phyloP scores from a whole-genome alignment of 2,888 invertebrate genomes.

The Vannuccia rotundouncinata region DNA sequence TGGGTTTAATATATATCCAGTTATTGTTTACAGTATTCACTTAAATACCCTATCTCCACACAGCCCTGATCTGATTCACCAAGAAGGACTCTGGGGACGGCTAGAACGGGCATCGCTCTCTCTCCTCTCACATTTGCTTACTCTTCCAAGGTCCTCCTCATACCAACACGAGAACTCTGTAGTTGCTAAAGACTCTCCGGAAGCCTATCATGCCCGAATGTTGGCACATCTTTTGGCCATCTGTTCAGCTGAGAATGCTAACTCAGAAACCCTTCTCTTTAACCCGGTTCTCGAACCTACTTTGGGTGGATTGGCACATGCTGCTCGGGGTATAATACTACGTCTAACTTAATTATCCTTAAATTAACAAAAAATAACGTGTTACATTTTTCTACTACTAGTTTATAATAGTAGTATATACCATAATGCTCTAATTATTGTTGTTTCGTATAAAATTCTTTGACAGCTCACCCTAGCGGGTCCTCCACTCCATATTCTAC shows the following conservation, averaged over 20 bases:
- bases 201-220: background rate
- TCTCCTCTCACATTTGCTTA: background rate
- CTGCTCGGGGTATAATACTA: background rate
- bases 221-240: background rate
- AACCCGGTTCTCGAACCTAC: background rate
- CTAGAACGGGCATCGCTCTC: background rate
- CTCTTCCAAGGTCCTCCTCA: background rate
- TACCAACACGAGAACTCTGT: background rate
- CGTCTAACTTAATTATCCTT: too few species aligned
- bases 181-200: background rate
- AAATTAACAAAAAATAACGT: too few species aligned
- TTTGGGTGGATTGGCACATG: background rate
- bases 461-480: background rate
- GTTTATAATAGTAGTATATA: too few species aligned
- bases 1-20: background rate
- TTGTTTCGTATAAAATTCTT: too few species aligned
- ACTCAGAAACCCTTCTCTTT: background rate
- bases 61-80: background rate
- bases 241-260: background rate
- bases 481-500: background rate
- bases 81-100: background rate
- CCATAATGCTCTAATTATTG: too few species aligned
- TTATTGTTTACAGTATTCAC: too few species aligned
- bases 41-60: too few species aligned
- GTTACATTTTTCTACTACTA: too few species aligned